Percentiles rank a stretch among this genome's conserved stretches.
Evolutionary conservation across 1,140 invertebrate genomes (phyloP).

Genomic region (Gonatopus flavifemur): DNA sequence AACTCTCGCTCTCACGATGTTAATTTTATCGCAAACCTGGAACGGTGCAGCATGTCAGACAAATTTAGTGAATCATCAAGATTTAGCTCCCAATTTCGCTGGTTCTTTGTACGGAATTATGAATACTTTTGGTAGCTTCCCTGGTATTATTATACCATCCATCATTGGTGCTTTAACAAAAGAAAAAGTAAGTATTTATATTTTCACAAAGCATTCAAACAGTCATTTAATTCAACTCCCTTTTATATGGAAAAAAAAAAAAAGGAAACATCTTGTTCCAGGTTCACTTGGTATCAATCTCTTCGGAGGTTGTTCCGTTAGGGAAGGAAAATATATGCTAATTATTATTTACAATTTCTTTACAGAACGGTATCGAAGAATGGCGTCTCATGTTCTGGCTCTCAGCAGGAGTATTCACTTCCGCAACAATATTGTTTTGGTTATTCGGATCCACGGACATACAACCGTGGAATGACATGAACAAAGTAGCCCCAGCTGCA

Average conservation of each 20-base stretch:
- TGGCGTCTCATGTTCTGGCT: conserved; percentile 80
- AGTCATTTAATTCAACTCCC: no score
- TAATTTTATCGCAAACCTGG: conserved; percentile 75
- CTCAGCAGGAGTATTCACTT: conserved; percentile 68
- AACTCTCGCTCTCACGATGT: conserved; percentile 64
- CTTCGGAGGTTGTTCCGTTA: not conserved
- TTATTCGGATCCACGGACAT: conserved; percentile 67
- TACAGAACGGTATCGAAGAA: conserved; percentile 72
- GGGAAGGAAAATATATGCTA: not conserved
- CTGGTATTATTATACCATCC: conserved; percentile 73
- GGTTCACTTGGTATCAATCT: no score
- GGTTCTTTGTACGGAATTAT: conserved; percentile 75
- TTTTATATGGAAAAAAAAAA: no score
- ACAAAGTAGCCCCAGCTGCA: not conserved
- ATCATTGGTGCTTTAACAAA: conserved; percentile 70
- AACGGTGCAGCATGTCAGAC: conserved; percentile 84
- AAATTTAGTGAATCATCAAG: conserved; percentile 82
- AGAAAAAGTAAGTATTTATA: conserved; percentile 58
- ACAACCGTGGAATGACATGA: conserved; percentile 65
- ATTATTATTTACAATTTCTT: conserved; percentile 25
- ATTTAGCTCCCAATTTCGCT: conserved; percentile 80
- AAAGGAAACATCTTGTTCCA: no score
- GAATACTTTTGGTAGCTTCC: conserved; percentile 72
- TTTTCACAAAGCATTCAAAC: not conserved
- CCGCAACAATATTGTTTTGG: conserved; percentile 70